These are phyloP conservation scores for Lithosia quadra DNA, from an alignment of 2,888 invertebrate species.

Conservation along the genomic window DNA sequence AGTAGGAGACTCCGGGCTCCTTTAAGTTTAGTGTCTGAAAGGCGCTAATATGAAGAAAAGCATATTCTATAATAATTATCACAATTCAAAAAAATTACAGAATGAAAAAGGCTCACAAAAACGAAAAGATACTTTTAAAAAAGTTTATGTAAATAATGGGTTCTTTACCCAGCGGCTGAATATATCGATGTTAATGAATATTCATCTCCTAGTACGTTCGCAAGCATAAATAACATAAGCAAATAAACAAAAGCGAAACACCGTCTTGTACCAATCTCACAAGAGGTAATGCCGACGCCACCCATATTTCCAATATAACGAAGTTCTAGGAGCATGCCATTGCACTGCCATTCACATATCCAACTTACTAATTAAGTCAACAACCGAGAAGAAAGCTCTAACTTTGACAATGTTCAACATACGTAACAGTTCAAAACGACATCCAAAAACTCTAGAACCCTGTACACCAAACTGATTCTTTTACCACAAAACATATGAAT, in stretches of 20 bases:
- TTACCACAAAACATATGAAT: constrained; percentile 25
- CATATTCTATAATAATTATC: no score
- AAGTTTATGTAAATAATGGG: background rate
- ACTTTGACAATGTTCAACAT: constrained; percentile 86
- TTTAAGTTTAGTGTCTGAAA: no score
- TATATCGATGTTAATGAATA: constrained; percentile 11
- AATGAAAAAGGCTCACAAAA: no score
- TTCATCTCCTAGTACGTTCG: constrained; percentile 17
- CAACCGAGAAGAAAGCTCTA: constrained; percentile 83
- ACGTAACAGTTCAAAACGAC: constrained; percentile 73
- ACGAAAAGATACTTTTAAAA: background rate
- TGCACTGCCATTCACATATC: constrained; percentile 86
- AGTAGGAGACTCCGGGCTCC: no score
- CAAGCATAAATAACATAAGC: constrained; percentile 38
- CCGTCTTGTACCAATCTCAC: constrained; percentile 61
- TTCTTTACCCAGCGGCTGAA: background rate
- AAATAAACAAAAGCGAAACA: constrained; percentile 56
- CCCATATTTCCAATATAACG: constrained; percentile 84
- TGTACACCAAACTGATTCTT: constrained; percentile 25
- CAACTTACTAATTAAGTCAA: constrained; percentile 86
- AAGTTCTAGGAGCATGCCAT: constrained; percentile 81
- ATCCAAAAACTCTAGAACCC: constrained; percentile 64
- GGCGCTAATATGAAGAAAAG: no score
- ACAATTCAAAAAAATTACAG: no score
- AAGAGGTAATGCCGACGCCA: constrained; percentile 66